phyloP scores from a whole-genome alignment of 1,140 invertebrate species.

The Drosophila ananassae region DNA sequence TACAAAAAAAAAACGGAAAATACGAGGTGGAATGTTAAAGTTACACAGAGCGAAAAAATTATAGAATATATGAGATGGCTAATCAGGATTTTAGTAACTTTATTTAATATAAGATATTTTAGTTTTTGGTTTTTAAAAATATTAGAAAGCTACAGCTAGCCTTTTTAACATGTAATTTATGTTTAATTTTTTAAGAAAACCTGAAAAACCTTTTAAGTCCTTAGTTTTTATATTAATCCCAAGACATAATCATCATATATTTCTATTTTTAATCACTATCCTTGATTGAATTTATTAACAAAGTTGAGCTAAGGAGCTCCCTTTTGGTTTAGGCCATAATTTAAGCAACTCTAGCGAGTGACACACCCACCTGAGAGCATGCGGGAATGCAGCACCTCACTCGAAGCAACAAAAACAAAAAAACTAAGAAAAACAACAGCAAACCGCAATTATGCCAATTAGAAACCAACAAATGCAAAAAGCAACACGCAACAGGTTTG shows the following conservation, averaged over 20 bases:
- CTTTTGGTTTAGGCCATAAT: constrained; percentile 60
- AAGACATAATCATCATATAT: no score
- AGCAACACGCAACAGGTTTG: constrained; percentile 71
- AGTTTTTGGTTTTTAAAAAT: no score
- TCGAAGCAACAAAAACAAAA: no score
- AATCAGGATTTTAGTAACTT: no score
- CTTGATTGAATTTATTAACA: neutral
- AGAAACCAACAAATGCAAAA: constrained; percentile 73
- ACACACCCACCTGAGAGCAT: constrained; percentile 63
- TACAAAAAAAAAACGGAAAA: constrained; percentile 13
- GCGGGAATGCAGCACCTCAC: constrained; percentile 65
- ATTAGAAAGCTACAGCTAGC: no score
- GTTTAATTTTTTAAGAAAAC: no score
- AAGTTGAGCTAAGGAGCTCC: constrained; percentile 13
- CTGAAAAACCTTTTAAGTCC: no score
- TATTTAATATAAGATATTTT: no score
- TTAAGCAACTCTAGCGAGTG: constrained; percentile 48
- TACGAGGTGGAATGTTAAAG: constrained; percentile 25
- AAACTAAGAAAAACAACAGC: constrained; percentile 51
- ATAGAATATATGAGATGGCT: no score
- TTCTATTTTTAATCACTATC: neutral
- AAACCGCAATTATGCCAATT: constrained; percentile 85
- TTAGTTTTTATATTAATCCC: no score
- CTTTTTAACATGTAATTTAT: no score
- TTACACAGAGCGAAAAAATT: neutral